A percentile compares a stretch with the other conserved stretches of the same genome.
phyloP scores from a whole-genome alignment of 2,113 vertebrate genomes.

The Amphiprion ocellaris region DNA sequence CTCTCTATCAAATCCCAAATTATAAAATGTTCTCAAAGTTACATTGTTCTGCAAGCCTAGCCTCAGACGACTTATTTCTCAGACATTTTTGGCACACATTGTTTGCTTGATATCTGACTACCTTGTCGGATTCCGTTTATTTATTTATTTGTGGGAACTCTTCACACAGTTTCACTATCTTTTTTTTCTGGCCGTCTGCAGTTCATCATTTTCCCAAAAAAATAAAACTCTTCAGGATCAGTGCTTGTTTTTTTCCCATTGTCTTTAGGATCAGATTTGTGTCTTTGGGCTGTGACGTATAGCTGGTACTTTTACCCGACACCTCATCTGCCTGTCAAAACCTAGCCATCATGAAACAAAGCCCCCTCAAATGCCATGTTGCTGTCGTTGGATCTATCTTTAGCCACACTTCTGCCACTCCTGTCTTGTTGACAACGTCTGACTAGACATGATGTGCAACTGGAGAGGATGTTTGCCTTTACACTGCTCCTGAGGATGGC shows the following conservation, averaged over 20 bases:
- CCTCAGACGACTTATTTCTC: background rate
- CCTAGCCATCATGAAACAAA: constrained; percentile 73
- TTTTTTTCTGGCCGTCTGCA: background rate
- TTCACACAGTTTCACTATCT: constrained; percentile 32
- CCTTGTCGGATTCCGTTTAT: background rate
- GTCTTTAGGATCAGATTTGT: constrained; percentile 42
- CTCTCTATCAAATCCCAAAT: background rate
- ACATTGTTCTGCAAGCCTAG: constrained; percentile 1
- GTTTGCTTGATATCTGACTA: constrained; percentile 5
- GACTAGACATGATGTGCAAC: constrained; percentile 79
- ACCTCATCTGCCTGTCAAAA: constrained; percentile 75
- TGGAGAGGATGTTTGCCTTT: constrained; percentile 70
- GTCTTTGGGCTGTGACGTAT: constrained; percentile 36
- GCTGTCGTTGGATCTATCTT: constrained; percentile 78
- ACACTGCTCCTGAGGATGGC: constrained; percentile 39
- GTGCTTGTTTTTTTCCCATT: constrained; percentile 21
- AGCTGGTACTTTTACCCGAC: constrained; percentile 55
- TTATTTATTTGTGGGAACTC: constrained; percentile 23
- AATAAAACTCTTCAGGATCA: constrained; percentile 28
- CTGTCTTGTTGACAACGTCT: constrained; percentile 76
- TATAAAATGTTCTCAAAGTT: constrained; percentile 1
- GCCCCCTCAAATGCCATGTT: constrained; percentile 58
- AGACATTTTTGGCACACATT: constrained; percentile 13
- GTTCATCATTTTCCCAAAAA: constrained; percentile 28
- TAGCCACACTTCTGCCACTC: constrained; percentile 76